Evolutionary conservation across 2,113 vertebrate genomes (phyloP).

Genomic region (Sebastes fasciatus): DNA sequence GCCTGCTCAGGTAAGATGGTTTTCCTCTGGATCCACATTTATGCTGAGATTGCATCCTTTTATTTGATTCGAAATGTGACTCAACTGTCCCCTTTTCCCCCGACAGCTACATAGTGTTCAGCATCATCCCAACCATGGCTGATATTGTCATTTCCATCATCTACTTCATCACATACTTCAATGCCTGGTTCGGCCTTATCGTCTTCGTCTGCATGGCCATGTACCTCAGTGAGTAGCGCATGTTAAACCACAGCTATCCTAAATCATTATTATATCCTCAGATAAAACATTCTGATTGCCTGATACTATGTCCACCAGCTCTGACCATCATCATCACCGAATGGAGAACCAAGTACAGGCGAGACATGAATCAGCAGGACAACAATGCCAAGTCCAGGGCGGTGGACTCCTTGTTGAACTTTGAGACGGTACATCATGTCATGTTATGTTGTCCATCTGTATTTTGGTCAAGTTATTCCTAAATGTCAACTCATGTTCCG

Average conservation of each 20-base stretch:
- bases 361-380: constrained; percentile 93
- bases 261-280: neutral
- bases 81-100: neutral
- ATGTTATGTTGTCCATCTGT: neutral
- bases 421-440: constrained; percentile 89
- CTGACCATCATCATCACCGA: constrained; percentile 95
- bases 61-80: neutral
- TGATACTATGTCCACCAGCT: constrained; percentile 74
- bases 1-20: constrained; percentile 88
- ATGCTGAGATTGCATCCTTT: neutral
- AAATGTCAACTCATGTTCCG: neutral
- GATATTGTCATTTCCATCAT: constrained; percentile 95
- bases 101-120: constrained; percentile 95
- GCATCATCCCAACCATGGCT: constrained; percentile 91
- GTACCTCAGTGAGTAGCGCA: constrained; percentile 91
- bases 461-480: neutral
- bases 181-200: constrained; percentile 97
- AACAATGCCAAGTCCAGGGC: constrained; percentile 91
- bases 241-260: neutral
- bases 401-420: constrained; percentile 96
- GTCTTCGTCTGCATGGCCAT: constrained; percentile 95
- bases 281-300: neutral
- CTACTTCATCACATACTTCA: constrained; percentile 94
- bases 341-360: constrained; percentile 96
- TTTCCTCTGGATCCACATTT: neutral